Evolutionary conservation across 1,140 invertebrate genomes (phyloP), one percentile per base, ranked within the genome.

Genomic region (Andricus grossulariae): DNA sequence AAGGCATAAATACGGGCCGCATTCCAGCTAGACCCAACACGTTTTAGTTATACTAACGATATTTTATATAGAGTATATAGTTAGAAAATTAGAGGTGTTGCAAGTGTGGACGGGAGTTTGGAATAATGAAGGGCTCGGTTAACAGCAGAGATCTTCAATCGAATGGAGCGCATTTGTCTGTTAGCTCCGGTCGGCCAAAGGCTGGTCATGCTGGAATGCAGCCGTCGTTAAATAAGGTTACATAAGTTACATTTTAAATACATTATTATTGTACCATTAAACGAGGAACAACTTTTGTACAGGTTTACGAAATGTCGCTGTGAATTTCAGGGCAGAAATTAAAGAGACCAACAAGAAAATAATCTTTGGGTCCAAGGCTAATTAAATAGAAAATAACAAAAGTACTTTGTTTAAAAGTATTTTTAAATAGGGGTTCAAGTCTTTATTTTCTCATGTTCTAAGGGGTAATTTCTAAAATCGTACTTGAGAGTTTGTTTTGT

Each of bases 11-110:
- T 45, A 88, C 90, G 85, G 88, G 82, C 88, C 87, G 91, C 90
- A 91, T 92, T 92, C 90, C 90, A 92, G 90, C 87, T 89, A 85
- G 89, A 88, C 89, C 85, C 87, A 89, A 88, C 86, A 86, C 88
- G 88, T 92, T 92, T 91, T 90, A 91, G 90, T 91, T 90, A 89
- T 88, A 90, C 89, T 90, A 91, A 90, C 89, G 83, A 91, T 91
- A 92, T 91, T 92, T 91, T 91, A 90, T 92, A 91, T 91, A 92
- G 89, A 90, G 87, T 90, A 91, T 91, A 91, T 91, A 91, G 88
- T 89, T 91, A 91, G 88, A 90, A 76, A 88, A 90, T 91, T 91
- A 90, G 88, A 87, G 82, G 82, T 86, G 88, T 88, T 88, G 85
- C 83, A 85, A 88, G 81, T 81, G 80, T 83, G 81, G 72, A 80